phyloP scores from a whole-genome alignment of 2,113 vertebrate species.

The Litocranius walleri region DNA sequence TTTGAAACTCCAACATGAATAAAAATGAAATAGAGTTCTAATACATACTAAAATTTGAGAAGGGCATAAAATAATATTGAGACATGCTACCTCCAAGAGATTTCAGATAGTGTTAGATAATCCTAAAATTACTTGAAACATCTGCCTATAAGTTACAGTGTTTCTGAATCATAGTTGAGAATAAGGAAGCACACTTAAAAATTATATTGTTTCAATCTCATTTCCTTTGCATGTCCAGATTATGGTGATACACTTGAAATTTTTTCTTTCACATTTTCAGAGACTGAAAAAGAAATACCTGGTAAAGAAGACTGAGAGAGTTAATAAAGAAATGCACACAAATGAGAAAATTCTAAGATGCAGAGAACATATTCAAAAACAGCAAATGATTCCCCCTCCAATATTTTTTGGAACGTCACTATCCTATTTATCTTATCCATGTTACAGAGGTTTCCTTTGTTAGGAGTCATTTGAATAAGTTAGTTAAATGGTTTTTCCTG shows the following conservation, averaged over 20 bases:
- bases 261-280: background rate
- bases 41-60: background rate
- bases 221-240: background rate
- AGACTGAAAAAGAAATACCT: background rate
- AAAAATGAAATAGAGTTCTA: slow-evolving; percentile 1
- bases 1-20: background rate
- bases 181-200: background rate
- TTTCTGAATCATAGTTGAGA: background rate
- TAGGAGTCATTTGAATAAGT: background rate
- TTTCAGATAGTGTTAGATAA: background rate
- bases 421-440: background rate
- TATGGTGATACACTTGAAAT: background rate
- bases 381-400: background rate
- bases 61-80: background rate
- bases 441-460: background rate
- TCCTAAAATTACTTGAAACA: background rate
- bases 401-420: background rate
- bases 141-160: background rate
- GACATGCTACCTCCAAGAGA: background rate
- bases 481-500: background rate
- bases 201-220: background rate
- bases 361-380: background rate
- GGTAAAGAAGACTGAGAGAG: background rate
- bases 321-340: background rate
- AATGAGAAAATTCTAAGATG: background rate